A percentile compares a stretch with the other conserved stretches of the same genome.
These are phyloP conservation scores for Drosophila funebris DNA, from an alignment of 1,140 invertebrate species.

Conservation along the genomic window DNA sequence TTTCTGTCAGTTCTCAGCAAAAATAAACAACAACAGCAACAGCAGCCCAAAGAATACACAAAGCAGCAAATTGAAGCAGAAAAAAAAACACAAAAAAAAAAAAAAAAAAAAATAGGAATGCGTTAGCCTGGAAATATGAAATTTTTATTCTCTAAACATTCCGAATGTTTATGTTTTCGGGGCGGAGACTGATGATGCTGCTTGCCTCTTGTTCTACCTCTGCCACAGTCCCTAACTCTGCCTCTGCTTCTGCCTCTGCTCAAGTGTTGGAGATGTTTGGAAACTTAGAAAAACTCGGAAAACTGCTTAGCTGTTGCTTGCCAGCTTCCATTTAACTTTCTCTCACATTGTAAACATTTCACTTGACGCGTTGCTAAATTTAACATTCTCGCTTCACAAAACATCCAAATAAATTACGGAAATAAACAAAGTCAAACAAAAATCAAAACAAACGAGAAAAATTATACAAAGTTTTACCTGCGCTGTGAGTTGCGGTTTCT, in stretches of 20 bases:
- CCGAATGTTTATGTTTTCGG: constrained; percentile 66
- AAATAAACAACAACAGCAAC: constrained; percentile 67
- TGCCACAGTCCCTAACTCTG: not conserved
- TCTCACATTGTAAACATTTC: constrained; percentile 80
- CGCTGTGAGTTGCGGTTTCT: constrained; percentile 50
- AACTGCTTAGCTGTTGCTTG: constrained; percentile 60
- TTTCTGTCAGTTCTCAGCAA: constrained; percentile 59
- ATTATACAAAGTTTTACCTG: constrained; percentile 47
- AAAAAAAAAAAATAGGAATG: constrained; percentile 11
- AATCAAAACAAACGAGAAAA: constrained; percentile 56
- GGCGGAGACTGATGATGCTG: constrained; percentile 6
- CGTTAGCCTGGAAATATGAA: constrained; percentile 58
- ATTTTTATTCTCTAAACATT: constrained; percentile 77
- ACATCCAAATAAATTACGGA: constrained; percentile 74
- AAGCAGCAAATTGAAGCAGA: not conserved
- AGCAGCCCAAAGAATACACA: not conserved
- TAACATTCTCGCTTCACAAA: constrained; percentile 70
- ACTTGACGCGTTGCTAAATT: constrained; percentile 78
- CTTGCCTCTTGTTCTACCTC: not conserved
- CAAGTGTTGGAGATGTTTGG: constrained; percentile 36
- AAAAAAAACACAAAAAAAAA: constrained; percentile 10
- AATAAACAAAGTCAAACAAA: constrained; percentile 68
- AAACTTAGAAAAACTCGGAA: constrained; percentile 38
- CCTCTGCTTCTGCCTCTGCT: constrained; percentile 2
- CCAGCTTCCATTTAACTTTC: constrained; percentile 71